These are phyloP conservation scores for Mylabris phalerata DNA, from an alignment of 1,140 invertebrate genomes.

Conservation along the genomic window DNA sequence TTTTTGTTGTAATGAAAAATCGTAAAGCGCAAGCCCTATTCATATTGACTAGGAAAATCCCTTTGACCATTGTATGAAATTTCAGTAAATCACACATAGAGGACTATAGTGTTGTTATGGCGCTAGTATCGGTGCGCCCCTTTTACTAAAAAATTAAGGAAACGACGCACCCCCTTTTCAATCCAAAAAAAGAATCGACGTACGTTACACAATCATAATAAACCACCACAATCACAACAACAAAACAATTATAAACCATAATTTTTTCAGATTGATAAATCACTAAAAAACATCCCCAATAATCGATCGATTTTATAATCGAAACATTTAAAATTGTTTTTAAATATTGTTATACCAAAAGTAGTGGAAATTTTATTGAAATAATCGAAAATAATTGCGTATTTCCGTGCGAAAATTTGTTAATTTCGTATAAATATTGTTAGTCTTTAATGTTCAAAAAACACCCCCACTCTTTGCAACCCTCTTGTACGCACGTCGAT, in stretches of 20 bases:
- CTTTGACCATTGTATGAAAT: not conserved
- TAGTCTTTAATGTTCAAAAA: too few relatives aligned
- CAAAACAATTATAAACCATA: not conserved
- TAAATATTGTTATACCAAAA: too few relatives aligned
- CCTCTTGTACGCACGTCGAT: slow-evolving; percentile 23
- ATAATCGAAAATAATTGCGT: too few relatives aligned
- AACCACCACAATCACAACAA: not conserved
- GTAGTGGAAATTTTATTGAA: too few relatives aligned
- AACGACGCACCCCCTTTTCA: not conserved
- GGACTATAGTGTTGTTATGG: not conserved
- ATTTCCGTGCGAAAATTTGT: too few relatives aligned
- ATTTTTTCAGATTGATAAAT: not conserved
- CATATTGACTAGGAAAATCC: slow-evolving; percentile 6
- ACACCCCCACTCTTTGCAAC: slow-evolving; percentile 17
- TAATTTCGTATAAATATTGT: too few relatives aligned
- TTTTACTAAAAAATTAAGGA: too few relatives aligned
- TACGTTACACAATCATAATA: not conserved
- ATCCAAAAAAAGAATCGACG: not conserved
- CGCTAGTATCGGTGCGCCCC: not conserved
- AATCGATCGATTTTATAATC: too few relatives aligned
- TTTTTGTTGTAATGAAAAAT: not conserved
- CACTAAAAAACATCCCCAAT: not conserved
- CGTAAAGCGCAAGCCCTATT: slow-evolving; percentile 5
- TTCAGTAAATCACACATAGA: not conserved
- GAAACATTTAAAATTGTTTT: too few relatives aligned